Evolutionary conservation across 2,113 vertebrate genomes (phyloP).

Genomic region (Malurus alboscapulatus): DNA sequence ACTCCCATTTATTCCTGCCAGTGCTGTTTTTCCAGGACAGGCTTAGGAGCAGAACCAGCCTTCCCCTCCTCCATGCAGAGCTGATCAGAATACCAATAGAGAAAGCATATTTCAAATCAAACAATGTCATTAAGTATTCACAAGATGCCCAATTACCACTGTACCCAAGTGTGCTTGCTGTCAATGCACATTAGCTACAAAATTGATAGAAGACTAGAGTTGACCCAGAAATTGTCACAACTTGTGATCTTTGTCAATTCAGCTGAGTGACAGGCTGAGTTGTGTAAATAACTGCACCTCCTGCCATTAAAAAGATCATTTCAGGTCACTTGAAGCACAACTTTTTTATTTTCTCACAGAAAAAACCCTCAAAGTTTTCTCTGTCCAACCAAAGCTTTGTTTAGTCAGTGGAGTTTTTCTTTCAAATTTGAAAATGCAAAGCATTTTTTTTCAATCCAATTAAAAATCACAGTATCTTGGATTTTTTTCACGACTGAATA

Average conservation of each 20-base stretch:
- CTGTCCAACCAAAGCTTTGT: background rate
- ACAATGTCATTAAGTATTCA: background rate
- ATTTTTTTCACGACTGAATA: background rate
- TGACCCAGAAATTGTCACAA: background rate
- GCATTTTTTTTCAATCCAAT: background rate
- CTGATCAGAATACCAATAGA: background rate
- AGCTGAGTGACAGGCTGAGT: background rate
- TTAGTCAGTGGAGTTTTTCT: background rate
- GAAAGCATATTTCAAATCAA: background rate
- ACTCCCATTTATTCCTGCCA: background rate
- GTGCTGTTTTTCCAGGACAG: background rate
- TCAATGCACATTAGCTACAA: background rate
- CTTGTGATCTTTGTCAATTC: background rate
- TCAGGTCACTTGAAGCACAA: background rate
- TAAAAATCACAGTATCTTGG: background rate
- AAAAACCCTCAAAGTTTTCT: fast-evolving
- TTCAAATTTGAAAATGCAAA: background rate
- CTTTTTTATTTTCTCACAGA: background rate
- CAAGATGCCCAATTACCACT: background rate
- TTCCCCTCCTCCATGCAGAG: background rate
- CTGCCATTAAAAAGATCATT: background rate
- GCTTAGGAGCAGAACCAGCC: background rate
- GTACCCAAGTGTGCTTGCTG: background rate
- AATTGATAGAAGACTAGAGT: background rate
- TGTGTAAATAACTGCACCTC: background rate